Base-by-base conservation (phyloP, 2,888 invertebrate genomes). In the Lissonota sp. region DNA sequence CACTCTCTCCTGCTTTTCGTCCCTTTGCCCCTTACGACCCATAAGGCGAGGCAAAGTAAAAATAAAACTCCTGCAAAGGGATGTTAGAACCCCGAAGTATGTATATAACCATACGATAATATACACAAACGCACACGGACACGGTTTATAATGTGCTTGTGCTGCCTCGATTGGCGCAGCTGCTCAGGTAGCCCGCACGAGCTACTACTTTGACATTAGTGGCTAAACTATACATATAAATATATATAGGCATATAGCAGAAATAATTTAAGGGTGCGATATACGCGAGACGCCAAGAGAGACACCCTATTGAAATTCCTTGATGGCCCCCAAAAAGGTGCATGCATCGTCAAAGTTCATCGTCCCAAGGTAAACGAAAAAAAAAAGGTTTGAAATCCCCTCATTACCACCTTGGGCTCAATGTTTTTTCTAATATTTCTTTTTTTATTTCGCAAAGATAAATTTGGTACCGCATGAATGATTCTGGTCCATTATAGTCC, bases 121-220 rank as follows among this genome's bases (percentile, higher is more conserved):
- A 57, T 51, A 16, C 46, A 64, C 66, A 64, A 26, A 69, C 51
- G 42, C 26, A 73, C 63, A 49, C 16, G 53, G 1, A 3, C 26
- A 26, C 26, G 26, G 26, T 49, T 42, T 57, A 69, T 57, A 44
- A 55, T 80, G 62, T 53, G 26, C 26, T 26, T 26, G 66, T 60
- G 62, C 26, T 58, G 42, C 57, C 40, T 67, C 60, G 71, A 75
- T 78, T 46, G 78, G 62, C 37, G 88, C 91, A 91, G 91, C 91
- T 91, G 91, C 90, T 89, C 90, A 91, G 91, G 91, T 91, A 85
- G 83, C 81, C 72, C 75, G 88, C 91, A 89, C 90, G 91, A 89
- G 90, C 91, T 91, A 89, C 92, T 89, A 89, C 90, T 89, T 87
- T 86, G 87, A 90, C 87, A 89, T 90, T 90, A 89, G 87, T 89